A percentile compares a stretch with the other conserved stretches of the same genome.
These are phyloP conservation scores for Crotalus helleri DNA, from an alignment of 2,113 vertebrate genomes.

Conservation along the genomic window DNA sequence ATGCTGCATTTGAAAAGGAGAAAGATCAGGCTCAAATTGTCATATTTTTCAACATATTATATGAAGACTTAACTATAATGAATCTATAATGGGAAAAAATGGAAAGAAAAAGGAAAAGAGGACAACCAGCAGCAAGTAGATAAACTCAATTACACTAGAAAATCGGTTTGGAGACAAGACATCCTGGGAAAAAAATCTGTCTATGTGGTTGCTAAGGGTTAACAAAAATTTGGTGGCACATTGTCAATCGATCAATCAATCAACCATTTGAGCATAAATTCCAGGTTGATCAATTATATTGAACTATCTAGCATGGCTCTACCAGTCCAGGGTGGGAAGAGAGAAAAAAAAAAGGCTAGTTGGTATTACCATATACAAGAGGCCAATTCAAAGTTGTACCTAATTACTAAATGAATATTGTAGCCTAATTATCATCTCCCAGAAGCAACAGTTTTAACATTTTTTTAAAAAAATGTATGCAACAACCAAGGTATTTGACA, in stretches of 20 bases:
- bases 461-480: neutral
- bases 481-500: neutral
- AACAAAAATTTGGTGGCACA: neutral
- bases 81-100: neutral
- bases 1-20: neutral
- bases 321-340: neutral
- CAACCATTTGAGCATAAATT: neutral
- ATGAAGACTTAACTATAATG: neutral
- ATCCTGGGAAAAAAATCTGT: neutral
- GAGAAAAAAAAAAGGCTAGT: neutral
- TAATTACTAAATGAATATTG: neutral
- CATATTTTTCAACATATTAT: neutral
- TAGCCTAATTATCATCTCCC: neutral
- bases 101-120: neutral
- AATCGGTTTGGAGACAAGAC: neutral
- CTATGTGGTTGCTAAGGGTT: neutral
- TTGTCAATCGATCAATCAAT: neutral
- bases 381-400: neutral
- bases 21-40: too few species aligned
- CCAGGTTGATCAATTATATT: neutral
- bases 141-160: neutral
- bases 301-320: neutral
- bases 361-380: neutral
- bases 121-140: neutral
- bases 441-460: neutral